Evolutionary conservation across 2,113 vertebrate species (phyloP).

Genomic region (Casuarius casuarius): DNA sequence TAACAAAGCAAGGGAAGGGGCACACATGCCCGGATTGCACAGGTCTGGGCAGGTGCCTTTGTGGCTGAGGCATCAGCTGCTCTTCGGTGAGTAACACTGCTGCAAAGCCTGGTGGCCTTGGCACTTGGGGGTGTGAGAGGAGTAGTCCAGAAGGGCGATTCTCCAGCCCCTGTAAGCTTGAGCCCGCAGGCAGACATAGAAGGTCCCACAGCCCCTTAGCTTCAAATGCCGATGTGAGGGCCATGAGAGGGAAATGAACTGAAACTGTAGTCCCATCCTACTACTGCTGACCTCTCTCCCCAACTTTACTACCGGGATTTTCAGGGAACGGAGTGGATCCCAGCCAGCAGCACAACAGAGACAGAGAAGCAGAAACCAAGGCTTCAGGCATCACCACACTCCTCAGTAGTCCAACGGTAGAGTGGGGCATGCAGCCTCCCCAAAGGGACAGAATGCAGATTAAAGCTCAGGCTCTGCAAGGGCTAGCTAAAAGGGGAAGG

Average conservation of each 20-base stretch:
- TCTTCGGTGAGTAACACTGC: too few relatives aligned
- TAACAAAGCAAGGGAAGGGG: too few relatives aligned
- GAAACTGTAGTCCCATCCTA: not conserved
- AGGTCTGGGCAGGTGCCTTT: too few relatives aligned
- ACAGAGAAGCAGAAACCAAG: not conserved
- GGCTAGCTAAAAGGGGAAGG: not conserved
- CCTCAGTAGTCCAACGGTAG: not conserved
- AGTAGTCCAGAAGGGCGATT: too few relatives aligned
- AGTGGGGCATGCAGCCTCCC: rapidly evolving
- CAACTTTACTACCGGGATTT: not conserved
- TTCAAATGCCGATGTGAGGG: not conserved
- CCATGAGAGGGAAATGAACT: not conserved
- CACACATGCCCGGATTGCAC: too few relatives aligned
- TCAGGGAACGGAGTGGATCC: not conserved
- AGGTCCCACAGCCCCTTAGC: not conserved
- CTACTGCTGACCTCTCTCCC: not conserved
- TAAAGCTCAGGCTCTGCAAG: not conserved
- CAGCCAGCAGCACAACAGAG: too few relatives aligned
- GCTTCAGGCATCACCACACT: not conserved
- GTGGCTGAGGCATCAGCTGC: too few relatives aligned
- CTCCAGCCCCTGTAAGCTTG: not conserved
- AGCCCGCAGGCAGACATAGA: not conserved
- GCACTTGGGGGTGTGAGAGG: too few relatives aligned
- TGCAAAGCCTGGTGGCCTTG: too few relatives aligned
- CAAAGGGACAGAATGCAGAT: not conserved